phyloP scores from a whole-genome alignment of 2,113 vertebrate species.

The Leucosticte australis region DNA sequence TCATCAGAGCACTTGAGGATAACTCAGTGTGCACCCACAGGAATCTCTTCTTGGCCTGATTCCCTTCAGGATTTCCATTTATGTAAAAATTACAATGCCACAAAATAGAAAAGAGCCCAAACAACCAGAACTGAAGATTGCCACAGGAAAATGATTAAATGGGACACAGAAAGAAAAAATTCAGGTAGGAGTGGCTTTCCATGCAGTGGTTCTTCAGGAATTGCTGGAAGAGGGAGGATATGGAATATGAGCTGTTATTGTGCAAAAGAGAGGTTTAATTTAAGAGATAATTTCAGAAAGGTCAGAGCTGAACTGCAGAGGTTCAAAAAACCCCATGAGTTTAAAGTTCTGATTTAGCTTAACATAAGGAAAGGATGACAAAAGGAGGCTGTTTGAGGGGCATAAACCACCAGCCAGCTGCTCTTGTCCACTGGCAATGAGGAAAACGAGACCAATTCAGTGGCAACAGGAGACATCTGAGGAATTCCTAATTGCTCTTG shows the following conservation, averaged over 20 bases:
- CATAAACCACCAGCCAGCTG: background rate
- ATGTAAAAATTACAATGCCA: background rate
- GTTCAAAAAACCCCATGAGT: rapidly evolving
- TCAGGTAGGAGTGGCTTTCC: background rate
- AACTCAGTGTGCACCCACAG: background rate
- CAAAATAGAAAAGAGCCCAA: background rate
- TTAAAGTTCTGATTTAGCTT: background rate
- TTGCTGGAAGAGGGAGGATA: background rate
- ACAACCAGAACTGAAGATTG: background rate
- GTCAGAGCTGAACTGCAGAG: background rate
- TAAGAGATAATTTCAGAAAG: background rate
- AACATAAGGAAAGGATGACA: background rate
- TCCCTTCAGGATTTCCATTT: background rate
- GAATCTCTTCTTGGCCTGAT: background rate
- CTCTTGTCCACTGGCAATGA: background rate
- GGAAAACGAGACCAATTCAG: background rate
- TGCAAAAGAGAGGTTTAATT: background rate
- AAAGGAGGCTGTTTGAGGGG: background rate
- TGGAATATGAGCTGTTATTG: rapidly evolving
- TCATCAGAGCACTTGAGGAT: background rate
- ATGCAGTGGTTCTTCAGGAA: background rate
- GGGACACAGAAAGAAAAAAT: background rate
- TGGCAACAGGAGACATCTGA: background rate
- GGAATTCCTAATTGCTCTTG: background rate
- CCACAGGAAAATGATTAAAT: background rate